phyloP scores from a whole-genome alignment of 2,888 invertebrate species.

The Melieria picta region DNA sequence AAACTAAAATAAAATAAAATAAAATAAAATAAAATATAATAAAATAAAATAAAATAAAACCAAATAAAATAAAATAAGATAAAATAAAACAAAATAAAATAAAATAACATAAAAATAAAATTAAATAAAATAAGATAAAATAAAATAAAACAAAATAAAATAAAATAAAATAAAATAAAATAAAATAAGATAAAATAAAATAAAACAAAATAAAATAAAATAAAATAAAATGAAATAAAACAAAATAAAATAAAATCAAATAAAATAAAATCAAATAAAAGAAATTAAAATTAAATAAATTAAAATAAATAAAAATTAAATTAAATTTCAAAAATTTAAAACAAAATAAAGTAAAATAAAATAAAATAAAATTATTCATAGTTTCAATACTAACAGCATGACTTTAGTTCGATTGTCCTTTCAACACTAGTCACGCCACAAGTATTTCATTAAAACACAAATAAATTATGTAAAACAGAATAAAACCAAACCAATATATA shows the following conservation, averaged over 20 bases:
- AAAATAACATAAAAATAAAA: neutral
- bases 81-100: neutral
- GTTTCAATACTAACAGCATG: too few species aligned
- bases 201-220: conserved; percentile 15
- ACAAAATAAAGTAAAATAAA: neutral
- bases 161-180: neutral
- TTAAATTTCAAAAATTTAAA: neutral
- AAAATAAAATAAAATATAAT: neutral
- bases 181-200: too few species aligned
- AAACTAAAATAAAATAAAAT: neutral
- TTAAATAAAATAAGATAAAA: conserved; percentile 16
- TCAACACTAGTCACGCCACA: too few species aligned
- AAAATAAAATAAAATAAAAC: neutral
- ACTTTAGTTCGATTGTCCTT: too few species aligned
- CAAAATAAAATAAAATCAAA: neutral
- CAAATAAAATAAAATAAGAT: too few species aligned
- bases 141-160: neutral
- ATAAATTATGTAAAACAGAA: conserved; percentile 7
- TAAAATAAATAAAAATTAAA: neutral
- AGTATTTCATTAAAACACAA: neutral
- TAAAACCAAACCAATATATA: neutral
- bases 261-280: conserved; percentile 1
- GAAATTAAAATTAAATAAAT: neutral
- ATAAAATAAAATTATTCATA: neutral
- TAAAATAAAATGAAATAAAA: conserved; percentile 25